Conservation (phyloP, 2,888 invertebrate genomes). For the Drepanosiphum platanoidis region DNA sequence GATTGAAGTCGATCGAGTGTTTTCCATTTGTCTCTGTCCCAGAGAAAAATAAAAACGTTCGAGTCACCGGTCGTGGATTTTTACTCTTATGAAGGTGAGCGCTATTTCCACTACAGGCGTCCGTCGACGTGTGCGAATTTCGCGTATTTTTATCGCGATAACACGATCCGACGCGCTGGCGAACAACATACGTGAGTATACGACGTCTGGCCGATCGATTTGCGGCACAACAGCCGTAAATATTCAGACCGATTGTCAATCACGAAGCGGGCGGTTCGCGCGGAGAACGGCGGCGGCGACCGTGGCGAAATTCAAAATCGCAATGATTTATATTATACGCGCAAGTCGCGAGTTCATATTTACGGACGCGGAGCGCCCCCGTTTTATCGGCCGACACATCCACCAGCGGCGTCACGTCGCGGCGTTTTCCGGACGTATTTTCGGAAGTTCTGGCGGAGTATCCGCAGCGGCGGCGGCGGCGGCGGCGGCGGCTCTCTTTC, state of each 20-base stretch:
- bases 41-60: too few relatives aligned
- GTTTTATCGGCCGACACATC: slow-evolving; percentile 45
- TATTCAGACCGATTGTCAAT: slow-evolving; percentile 45
- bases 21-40: too few relatives aligned
- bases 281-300: background rate
- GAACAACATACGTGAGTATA: too few relatives aligned
- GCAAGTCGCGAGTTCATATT: background rate
- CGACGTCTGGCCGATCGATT: background rate
- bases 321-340: slow-evolving; percentile 48
- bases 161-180: too few relatives aligned
- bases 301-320: slow-evolving; percentile 24
- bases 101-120: too few relatives aligned
- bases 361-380: background rate
- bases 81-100: too few relatives aligned
- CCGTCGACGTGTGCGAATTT: too few relatives aligned
- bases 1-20: too few relatives aligned
- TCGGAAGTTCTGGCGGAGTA: slow-evolving; percentile 46
- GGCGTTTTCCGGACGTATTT: slow-evolving; percentile 46
- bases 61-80: too few relatives aligned
- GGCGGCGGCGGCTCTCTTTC: background rate
- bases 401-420: slow-evolving; percentile 17
- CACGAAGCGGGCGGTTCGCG: slow-evolving; percentile 21
- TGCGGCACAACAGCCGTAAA: slow-evolving; percentile 6
- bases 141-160: too few relatives aligned
- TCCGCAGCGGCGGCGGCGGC: background rate